Percentiles rank a stretch among this genome's conserved stretches.
Evolutionary conservation across 2,797 vertebrate genomes (phyloP).

Genomic region (Sebastes kiyomatsui): DNA sequence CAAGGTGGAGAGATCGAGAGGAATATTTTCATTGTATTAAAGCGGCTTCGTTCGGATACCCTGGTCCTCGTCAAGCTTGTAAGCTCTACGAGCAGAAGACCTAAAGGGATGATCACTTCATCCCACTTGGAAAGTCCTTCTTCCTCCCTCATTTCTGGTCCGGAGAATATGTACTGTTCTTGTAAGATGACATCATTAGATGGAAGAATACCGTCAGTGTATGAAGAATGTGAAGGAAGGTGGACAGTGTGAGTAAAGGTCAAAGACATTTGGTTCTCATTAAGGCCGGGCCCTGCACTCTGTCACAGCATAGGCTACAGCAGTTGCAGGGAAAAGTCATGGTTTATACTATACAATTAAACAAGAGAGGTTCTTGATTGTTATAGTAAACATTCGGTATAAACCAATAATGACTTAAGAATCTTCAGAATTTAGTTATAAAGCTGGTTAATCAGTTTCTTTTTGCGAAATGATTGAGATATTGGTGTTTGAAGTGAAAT

Average conservation of each 20-base stretch:
- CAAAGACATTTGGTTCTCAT: conserved; percentile 46
- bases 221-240: conserved; percentile 38
- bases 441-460: not conserved
- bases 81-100: conserved; percentile 39
- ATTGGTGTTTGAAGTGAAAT: not conserved
- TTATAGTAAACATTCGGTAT: not conserved
- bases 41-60: conserved; percentile 37
- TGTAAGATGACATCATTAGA: conserved; percentile 43
- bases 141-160: conserved; percentile 34
- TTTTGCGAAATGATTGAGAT: not conserved
- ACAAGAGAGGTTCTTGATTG: not conserved
- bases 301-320: not conserved
- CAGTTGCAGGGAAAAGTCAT: not conserved
- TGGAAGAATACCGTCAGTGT: conserved; percentile 54
- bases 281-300: conserved; percentile 2
- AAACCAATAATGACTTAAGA: not conserved
- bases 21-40: conserved; percentile 56
- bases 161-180: conserved; percentile 21
- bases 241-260: conserved; percentile 40
- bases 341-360: not conserved
- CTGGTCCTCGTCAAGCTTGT: conserved; percentile 47
- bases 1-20: conserved; percentile 45
- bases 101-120: conserved; percentile 52
- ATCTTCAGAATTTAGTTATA: not conserved
- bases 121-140: conserved; percentile 57